A percentile compares a stretch with the other conserved stretches of the same genome.
Conservation (phyloP, 2,113 vertebrate species). For the Vidua chalybeata region DNA sequence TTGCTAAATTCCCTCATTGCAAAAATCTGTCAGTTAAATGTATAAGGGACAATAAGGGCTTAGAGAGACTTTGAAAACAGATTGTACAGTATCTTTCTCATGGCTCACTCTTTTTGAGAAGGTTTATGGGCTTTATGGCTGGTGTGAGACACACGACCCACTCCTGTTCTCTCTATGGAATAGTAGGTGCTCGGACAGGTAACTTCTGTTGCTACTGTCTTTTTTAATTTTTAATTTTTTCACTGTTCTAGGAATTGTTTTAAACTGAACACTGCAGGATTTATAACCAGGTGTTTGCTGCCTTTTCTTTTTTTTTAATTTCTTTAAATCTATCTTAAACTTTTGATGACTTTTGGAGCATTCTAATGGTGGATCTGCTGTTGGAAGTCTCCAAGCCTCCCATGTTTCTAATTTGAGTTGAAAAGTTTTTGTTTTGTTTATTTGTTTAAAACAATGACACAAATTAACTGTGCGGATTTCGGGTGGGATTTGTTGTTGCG, state of each 20-base stretch:
- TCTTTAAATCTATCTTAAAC: conserved; percentile 54
- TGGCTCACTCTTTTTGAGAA: conserved; percentile 82
- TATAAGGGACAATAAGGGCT: conserved; percentile 44
- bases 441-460: conserved; percentile 50
- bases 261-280: conserved; percentile 65
- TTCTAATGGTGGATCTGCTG: conserved; percentile 67
- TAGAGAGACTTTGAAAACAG: conserved; percentile 69
- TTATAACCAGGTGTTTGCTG: conserved; percentile 65
- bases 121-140: conserved; percentile 83
- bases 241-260: conserved; percentile 70
- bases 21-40: conserved; percentile 56
- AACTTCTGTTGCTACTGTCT: conserved; percentile 80
- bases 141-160: conserved; percentile 82
- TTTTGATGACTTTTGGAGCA: conserved; percentile 65
- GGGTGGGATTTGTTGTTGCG: conserved; percentile 64
- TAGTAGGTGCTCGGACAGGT: conserved; percentile 83
- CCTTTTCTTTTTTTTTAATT: conserved; percentile 66
- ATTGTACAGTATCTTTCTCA: conserved; percentile 70
- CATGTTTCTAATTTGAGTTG: conserved; percentile 67
- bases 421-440: conserved; percentile 68
- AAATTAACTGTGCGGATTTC: neutral
- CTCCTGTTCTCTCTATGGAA: conserved; percentile 79
- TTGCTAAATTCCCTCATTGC: conserved; percentile 38
- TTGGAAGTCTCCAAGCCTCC: conserved; percentile 66
- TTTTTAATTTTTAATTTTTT: conserved; percentile 68